These are phyloP conservation scores for Lottia gigantea DNA, from an alignment of 2,888 invertebrate genomes.

Conservation along the genomic window DNA sequence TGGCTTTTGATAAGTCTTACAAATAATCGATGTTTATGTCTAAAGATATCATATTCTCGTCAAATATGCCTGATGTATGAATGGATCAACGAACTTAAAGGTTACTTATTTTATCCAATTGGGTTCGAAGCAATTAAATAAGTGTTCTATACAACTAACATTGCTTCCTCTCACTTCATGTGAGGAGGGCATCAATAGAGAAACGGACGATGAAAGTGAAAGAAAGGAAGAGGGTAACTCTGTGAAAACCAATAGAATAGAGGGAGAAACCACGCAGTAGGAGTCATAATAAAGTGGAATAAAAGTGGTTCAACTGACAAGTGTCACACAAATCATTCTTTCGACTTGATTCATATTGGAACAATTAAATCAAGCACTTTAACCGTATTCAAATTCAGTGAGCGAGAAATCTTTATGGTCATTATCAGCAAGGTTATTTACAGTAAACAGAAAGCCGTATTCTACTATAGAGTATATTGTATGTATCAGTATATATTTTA, in stretches of 20 bases:
- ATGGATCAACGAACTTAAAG: not conserved
- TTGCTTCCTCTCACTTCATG: not conserved
- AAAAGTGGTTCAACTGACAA: not conserved
- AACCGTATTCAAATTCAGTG: conserved; percentile 3
- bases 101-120: not conserved
- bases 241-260: conserved; percentile 1
- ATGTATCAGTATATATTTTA: too few relatives aligned
- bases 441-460: too few relatives aligned
- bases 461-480: too few relatives aligned
- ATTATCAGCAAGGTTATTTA: too few relatives aligned
- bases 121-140: not conserved
- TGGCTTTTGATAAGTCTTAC: too few relatives aligned
- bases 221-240: not conserved
- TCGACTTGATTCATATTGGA: conserved; percentile 5
- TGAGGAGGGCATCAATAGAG: too few relatives aligned
- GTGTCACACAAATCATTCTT: conserved; percentile 8
- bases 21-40: too few relatives aligned
- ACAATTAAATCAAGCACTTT: not conserved
- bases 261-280: not conserved
- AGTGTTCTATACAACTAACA: not conserved
- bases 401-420: too few relatives aligned
- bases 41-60: too few relatives aligned
- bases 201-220: not conserved
- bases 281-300: not conserved
- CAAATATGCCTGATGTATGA: not conserved